Base-by-base conservation (phyloP, 2,113 vertebrate genomes). In the Sminthopsis crassicaudata region DNA sequence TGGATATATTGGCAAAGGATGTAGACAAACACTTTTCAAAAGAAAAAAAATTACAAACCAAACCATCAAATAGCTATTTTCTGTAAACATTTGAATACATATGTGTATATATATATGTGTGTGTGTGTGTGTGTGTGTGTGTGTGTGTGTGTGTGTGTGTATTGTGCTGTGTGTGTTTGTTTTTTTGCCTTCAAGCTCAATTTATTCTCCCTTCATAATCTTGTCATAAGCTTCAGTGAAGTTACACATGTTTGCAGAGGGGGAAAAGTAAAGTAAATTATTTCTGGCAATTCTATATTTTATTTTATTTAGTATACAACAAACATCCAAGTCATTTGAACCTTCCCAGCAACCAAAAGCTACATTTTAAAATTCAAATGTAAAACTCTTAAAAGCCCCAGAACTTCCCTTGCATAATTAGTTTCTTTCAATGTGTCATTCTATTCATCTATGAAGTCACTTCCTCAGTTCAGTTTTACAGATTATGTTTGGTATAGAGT, bases 401-500 rank as follows among this genome's bases (percentile, higher is more conserved):
- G 42, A 88, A 36, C 48, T 97, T 95, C 84, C 90, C 53, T 92
- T 98, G 94, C 92, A 88, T 12, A 60, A 0, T 0, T 3, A 30
- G 91, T 92, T 96, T 46, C 88, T 88, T 94, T 48, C 51, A 53
- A 91, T 94, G 30, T 46, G 24, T 76, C 67, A 92, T 97, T 30
- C 12, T 30, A 3, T 97, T 98, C 95, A n/a, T 92, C n/a, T 9
- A 6, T 93, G 67, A 97, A 91, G 91, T 91, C 96, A 96, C 92
- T 89, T 97, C 94, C 53, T 95, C 94, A 93, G 67, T 46, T 90
- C 67, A 90, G 90, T 97, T 90, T 89, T 55, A 30, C n/a, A 93
- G 90, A 91, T 30, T 96, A 97, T 96, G 24, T 93, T 94, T 93
- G 90, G 89, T 92, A 95, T 60, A 97, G 97, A 97, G 88, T 53